These are phyloP conservation scores for Apamea monoglypha DNA, from an alignment of 2,888 invertebrate species.

Conservation along the genomic window DNA sequence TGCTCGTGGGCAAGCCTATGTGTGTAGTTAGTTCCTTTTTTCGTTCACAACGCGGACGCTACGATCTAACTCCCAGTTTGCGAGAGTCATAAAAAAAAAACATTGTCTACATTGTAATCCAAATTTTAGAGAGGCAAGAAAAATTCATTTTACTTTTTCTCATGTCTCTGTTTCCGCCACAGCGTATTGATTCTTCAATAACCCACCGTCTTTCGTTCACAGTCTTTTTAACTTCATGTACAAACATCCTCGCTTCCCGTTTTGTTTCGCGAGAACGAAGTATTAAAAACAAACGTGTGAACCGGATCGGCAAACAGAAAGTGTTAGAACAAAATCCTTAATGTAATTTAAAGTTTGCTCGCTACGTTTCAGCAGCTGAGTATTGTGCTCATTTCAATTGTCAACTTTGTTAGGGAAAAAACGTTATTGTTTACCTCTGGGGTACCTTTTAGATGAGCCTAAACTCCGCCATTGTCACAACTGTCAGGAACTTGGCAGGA, in stretches of 20 bases:
- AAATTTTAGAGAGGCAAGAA: not conserved
- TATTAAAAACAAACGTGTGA: conserved; percentile 46
- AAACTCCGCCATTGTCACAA: conserved; percentile 69
- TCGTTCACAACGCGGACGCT: not conserved
- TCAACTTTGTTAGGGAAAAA: conserved; percentile 60
- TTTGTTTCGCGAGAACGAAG: conserved; percentile 31
- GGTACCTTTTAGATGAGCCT: conserved; percentile 62
- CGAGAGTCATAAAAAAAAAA: not conserved
- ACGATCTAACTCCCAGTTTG: not conserved
- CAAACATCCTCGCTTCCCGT: conserved; percentile 22
- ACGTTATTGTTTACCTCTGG: conserved; percentile 57
- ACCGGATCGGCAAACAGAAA: conserved; percentile 43
- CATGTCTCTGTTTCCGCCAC: not conserved
- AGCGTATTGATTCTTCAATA: conserved; percentile 11
- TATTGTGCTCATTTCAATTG: conserved; percentile 61
- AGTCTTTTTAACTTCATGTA: conserved; percentile 17
- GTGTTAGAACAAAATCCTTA: conserved; percentile 55
- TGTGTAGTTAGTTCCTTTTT: not conserved
- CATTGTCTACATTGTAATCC: not conserved
- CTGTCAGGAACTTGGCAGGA: conserved; percentile 65
- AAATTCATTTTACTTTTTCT: not conserved
- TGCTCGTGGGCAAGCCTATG: no score
- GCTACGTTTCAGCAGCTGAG: conserved; percentile 38
- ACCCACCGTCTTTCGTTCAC: not conserved
- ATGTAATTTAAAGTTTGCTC: conserved; percentile 62